Evolutionary conservation across 2,113 vertebrate species (phyloP), one percentile per base, ranked within the genome.

Genomic region (Passerina amoena): DNA sequence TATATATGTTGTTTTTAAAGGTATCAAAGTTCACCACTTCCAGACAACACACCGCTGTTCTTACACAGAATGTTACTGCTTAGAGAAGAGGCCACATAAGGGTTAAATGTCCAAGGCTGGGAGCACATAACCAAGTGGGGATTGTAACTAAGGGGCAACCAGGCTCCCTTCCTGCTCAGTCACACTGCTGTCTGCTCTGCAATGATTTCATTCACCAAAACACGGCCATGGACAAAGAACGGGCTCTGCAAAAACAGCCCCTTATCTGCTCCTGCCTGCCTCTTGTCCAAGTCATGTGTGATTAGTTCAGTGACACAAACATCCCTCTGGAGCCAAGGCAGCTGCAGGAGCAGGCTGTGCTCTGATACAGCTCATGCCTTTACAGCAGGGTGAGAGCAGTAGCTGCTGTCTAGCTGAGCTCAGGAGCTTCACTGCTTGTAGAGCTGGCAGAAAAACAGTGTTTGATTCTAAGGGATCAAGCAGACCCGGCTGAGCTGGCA

Each of bases 131-230:
- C 90, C 51, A 78, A 93, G 69, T 42, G 77, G 80, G 92, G 53
- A 79, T 64, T 94, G 72, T 71, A 94, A 86, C 47, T 64, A 21
- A 84, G 80, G 94, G 92, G 88, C 88, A 88, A 86, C 14, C 24
- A 81, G 37, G 71, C 90, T 92, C 92, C 80, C 86, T 93, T 95
- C 94, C 93, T 93, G 94, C 86, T 92, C 85, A 78, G 88, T 56
- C 82, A 40, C 76, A 48, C 72, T 86, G 89, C 92, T 91, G 91
- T 72, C 96, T 80, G 87, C 60, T 10, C 92, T 51, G 82, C 10
- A 7, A 92, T 95, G 94, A 96, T 96, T 97, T 97, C 94, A 96
- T 95, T 97, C 96, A 96, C 94, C 90, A 93, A 93, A 96, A 96
- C 88, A 88, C 10, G 3, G 82, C 71, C 92, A 75, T 5, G 86